phyloP scores from a whole-genome alignment of 1,140 invertebrate genomes.

The Lasaia peninsularis region DNA sequence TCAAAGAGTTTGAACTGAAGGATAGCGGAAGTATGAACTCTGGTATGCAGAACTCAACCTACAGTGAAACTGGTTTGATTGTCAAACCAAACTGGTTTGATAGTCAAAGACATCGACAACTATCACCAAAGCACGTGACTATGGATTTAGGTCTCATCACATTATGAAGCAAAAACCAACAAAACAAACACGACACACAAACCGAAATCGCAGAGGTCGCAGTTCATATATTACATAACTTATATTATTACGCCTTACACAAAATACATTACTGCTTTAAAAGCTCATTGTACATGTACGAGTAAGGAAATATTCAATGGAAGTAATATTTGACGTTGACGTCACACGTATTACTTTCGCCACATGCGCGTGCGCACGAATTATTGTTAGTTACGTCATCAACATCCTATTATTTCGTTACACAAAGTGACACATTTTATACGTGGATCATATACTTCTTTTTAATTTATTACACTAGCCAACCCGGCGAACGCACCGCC shows the following conservation, averaged over 20 bases:
- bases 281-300: background rate
- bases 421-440: conserved; percentile 9
- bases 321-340: background rate
- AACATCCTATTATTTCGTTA: conserved; percentile 8
- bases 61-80: background rate
- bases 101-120: background rate
- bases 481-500: no score
- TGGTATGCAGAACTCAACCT: no score
- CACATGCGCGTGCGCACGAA: conserved; percentile 5
- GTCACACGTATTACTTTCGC: conserved; percentile 3
- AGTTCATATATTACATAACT: conserved; percentile 3
- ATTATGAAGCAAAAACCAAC: conserved; percentile 2
- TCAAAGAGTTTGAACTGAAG: no score
- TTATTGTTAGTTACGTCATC: conserved; percentile 7
- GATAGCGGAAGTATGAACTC: no score
- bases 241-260: background rate
- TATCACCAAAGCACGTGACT: background rate
- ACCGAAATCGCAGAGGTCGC: conserved; percentile 1
- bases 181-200: conserved; percentile 3
- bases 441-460: background rate
- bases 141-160: background rate
- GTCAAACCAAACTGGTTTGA: no score
- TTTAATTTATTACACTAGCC: background rate
- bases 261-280: conserved; percentile 2
- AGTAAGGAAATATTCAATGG: conserved; percentile 10